Evolutionary conservation across 2,797 vertebrate genomes (phyloP).

Genomic region (Odontamblyopus lacepedii): DNA sequence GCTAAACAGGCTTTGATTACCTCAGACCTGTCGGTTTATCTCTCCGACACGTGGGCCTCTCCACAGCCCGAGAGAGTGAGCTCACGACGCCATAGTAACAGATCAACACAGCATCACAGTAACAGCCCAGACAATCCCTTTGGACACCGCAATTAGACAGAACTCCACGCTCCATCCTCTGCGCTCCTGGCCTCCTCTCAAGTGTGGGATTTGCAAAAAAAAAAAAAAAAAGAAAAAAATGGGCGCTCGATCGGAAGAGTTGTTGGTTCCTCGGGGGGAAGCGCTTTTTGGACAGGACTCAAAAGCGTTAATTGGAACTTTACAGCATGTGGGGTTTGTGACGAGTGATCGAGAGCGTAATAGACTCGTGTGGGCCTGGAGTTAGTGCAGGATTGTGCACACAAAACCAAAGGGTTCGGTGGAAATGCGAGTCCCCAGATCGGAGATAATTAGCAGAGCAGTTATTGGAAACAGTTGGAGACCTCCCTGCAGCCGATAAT

Average conservation of each 20-base stretch:
- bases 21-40: conserved; percentile 48
- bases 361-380: background rate
- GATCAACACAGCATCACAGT: conserved; percentile 24
- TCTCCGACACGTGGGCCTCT: conserved; percentile 53
- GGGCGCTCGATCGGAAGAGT: conserved; percentile 32
- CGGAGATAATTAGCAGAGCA: background rate
- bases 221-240: background rate
- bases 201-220: conserved; percentile 10
- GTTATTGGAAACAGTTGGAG: background rate
- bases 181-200: conserved; percentile 7
- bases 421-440: background rate
- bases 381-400: background rate
- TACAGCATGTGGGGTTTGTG: conserved; percentile 8
- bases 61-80: conserved; percentile 65
- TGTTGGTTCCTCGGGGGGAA: conserved; percentile 18
- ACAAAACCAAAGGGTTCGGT: background rate
- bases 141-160: conserved; percentile 31
- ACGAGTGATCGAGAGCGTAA: conserved; percentile 11
- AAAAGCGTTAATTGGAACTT: conserved; percentile 33
- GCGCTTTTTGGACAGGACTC: conserved; percentile 26
- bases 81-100: conserved; percentile 38
- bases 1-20: conserved; percentile 13
- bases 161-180: conserved; percentile 14
- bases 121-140: conserved; percentile 27
- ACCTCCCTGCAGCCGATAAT: background rate